A percentile compares a stretch with the other conserved stretches of the same genome.
phyloP scores from a whole-genome alignment of 2,888 invertebrate genomes.

The Rhagium mordax region DNA sequence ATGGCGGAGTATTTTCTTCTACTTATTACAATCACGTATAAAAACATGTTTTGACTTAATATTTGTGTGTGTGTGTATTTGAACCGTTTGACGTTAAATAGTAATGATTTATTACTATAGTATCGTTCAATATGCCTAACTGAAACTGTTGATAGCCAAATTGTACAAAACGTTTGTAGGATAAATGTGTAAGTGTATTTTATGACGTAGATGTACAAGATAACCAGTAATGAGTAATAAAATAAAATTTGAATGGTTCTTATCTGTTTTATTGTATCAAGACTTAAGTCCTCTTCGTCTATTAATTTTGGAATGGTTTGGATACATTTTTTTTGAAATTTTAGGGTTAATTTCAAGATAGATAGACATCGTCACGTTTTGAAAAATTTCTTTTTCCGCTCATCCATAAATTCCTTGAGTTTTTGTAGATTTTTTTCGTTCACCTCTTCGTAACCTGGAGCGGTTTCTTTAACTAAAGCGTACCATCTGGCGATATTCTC shows the following conservation, averaged over 20 bases:
- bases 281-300: too few relatives aligned
- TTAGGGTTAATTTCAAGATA: too few relatives aligned
- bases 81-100: not conserved
- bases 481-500: conserved; percentile 79
- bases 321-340: too few relatives aligned
- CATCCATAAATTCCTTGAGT: not conserved
- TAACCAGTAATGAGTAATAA: conserved; percentile 1
- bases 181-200: conserved; percentile 28
- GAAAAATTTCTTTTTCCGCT: not conserved
- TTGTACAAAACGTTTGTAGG: conserved; percentile 25
- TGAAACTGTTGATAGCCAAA: not conserved
- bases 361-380: too few relatives aligned
- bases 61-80: not conserved
- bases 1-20: not conserved
- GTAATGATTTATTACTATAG: not conserved
- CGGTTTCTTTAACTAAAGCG: conserved; percentile 73
- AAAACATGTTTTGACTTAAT: not conserved
- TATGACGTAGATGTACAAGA: conserved; percentile 17
- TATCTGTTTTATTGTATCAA: not conserved
- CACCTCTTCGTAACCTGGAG: conserved; percentile 73
- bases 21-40: not conserved
- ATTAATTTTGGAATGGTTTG: too few relatives aligned
- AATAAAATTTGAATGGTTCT: conserved; percentile 14
- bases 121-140: not conserved
- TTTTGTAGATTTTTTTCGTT: conserved; percentile 49